phyloP scores from a whole-genome alignment of 1,140 invertebrate species.

The Andrena cerasifolii region DNA sequence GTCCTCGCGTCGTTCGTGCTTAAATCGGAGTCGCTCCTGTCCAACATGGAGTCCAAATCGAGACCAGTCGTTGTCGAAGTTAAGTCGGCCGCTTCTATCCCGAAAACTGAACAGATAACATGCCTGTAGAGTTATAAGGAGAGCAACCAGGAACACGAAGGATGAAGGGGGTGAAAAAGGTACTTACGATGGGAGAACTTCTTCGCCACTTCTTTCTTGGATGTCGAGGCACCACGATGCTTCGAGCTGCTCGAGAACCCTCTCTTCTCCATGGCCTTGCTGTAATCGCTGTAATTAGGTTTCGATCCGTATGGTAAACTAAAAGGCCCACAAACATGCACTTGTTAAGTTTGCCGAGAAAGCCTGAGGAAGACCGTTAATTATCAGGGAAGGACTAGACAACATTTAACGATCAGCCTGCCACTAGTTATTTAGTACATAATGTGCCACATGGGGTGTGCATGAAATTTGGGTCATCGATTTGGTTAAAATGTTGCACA shows the following conservation, averaged over 20 bases:
- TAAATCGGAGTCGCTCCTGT: constrained; percentile 89
- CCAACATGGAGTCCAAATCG: constrained; percentile 91
- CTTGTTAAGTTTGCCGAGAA: constrained; percentile 10
- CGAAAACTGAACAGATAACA: constrained; percentile 83
- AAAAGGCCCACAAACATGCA: constrained; percentile 37
- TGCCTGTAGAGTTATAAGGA: too few relatives aligned
- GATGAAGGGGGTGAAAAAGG: not conserved
- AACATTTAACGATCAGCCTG: not conserved
- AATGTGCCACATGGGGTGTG: too few relatives aligned
- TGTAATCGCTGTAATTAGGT: constrained; percentile 82
- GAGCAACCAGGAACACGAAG: not conserved
- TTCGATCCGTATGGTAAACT: constrained; percentile 85
- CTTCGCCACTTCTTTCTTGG: constrained; percentile 78
- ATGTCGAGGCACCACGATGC: constrained; percentile 75
- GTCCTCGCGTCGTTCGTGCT: constrained; percentile 90
- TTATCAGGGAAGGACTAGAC: not conserved
- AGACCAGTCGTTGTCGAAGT: constrained; percentile 90
- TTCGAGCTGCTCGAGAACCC: constrained; percentile 74
- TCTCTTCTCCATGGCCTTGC: constrained; percentile 75
- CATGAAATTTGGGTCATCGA: too few relatives aligned
- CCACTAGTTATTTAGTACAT: not conserved
- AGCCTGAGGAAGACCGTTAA: not conserved
- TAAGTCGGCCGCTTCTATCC: constrained; percentile 88
- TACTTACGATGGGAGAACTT: constrained; percentile 79
- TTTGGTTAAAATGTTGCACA: too few relatives aligned